phyloP scores from a whole-genome alignment of 2,888 invertebrate genomes.

The Salpingus planirostris region DNA sequence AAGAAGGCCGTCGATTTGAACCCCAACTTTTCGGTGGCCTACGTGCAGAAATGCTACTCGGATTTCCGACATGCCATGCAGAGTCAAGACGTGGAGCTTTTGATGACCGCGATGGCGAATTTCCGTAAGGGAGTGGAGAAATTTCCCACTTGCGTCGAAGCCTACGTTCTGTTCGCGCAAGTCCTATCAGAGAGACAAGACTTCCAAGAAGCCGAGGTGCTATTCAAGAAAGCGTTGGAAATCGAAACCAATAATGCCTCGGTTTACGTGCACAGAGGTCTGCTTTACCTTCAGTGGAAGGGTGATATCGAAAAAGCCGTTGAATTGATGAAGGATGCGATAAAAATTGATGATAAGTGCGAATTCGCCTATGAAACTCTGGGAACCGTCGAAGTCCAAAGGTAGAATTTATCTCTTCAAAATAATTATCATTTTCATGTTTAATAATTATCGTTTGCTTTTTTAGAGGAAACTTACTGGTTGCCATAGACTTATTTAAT shows the following conservation, averaged over 20 bases:
- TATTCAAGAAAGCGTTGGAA: slow-evolving; percentile 71
- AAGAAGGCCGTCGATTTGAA: slow-evolving; percentile 72
- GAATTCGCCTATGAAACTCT: slow-evolving; percentile 93
- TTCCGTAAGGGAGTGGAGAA: slow-evolving; percentile 69
- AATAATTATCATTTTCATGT: slow-evolving; percentile 7
- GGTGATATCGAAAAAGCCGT: slow-evolving; percentile 74
- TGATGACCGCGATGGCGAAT: slow-evolving; percentile 58
- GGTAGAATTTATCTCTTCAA: slow-evolving; percentile 42
- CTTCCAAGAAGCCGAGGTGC: slow-evolving; percentile 72
- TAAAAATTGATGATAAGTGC: slow-evolving; percentile 84
- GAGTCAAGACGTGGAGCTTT: slow-evolving; percentile 43
- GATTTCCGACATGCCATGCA: slow-evolving; percentile 54
- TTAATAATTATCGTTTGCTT: slow-evolving; percentile 16
- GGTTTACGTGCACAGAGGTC: slow-evolving; percentile 77
- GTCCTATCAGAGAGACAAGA: slow-evolving; percentile 79
- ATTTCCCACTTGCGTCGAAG: slow-evolving; percentile 80
- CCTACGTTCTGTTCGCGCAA: slow-evolving; percentile 73
- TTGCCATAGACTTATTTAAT: slow-evolving; percentile 79
- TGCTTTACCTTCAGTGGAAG: slow-evolving; percentile 76
- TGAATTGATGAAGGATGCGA: slow-evolving; percentile 67
- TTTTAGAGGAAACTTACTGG: slow-evolving; percentile 71
- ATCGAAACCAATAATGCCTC: slow-evolving; percentile 80
- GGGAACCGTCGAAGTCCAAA: slow-evolving; percentile 90
- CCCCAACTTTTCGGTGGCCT: slow-evolving; percentile 76
- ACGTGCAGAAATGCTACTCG: slow-evolving; percentile 84